These are phyloP conservation scores for Harlomillsia oculata DNA, from an alignment of 1,140 invertebrate species.

Conservation along the genomic window DNA sequence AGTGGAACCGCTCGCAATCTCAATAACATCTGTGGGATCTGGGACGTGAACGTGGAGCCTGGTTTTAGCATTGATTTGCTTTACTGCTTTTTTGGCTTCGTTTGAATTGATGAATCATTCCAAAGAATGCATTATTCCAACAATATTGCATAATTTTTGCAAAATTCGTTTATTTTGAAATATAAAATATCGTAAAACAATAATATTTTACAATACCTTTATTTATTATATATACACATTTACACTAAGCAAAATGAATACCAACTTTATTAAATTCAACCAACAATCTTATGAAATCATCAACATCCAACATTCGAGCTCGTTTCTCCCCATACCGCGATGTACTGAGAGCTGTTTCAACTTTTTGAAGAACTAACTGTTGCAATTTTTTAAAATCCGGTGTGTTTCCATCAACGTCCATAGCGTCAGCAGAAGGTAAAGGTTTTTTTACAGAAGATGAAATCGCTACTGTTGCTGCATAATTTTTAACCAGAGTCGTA, in stretches of 20 bases:
- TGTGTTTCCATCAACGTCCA: neutral
- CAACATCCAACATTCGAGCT: constrained; percentile 88
- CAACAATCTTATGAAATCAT: constrained; percentile 80
- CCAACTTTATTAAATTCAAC: constrained; percentile 72
- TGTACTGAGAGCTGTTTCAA: constrained; percentile 62
- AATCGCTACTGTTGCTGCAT: constrained; percentile 56
- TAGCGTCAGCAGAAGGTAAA: neutral
- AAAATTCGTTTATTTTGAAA: too few species aligned
- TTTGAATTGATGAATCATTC: too few species aligned
- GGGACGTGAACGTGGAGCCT: too few species aligned
- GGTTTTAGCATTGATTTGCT: too few species aligned
- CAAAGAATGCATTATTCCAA: too few species aligned
- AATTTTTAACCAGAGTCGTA: constrained; percentile 83
- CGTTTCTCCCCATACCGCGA: constrained; percentile 63
- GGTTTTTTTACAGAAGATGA: too few species aligned
- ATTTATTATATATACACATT: neutral
- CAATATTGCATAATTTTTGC: too few species aligned
- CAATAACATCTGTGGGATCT: too few species aligned
- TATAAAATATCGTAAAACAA: too few species aligned
- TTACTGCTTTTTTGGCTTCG: neutral
- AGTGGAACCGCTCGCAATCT: too few species aligned
- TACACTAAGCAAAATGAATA: constrained; percentile 69
- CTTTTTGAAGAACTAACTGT: constrained; percentile 45
- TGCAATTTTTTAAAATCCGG: constrained; percentile 13
- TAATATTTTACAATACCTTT: too few species aligned